Conservation (phyloP, 2,888 invertebrate genomes). For the Taenaris catops region DNA sequence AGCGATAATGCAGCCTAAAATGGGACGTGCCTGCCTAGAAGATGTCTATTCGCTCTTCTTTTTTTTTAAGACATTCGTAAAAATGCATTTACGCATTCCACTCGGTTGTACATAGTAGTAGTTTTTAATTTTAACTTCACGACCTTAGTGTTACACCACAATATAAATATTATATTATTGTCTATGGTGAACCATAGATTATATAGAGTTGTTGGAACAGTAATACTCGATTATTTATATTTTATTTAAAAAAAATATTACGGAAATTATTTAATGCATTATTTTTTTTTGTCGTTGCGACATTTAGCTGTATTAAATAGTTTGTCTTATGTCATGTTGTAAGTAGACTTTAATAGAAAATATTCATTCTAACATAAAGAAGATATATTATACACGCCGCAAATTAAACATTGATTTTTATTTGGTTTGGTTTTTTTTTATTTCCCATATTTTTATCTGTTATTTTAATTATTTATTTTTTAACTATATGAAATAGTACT, state of each 20-base stretch:
- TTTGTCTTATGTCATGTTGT: constrained; percentile 61
- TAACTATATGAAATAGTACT: constrained; percentile 9
- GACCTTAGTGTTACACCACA: constrained; percentile 45
- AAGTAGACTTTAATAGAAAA: constrained; percentile 66
- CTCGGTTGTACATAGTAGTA: no score
- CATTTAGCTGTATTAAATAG: constrained; percentile 47
- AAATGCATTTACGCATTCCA: no score
- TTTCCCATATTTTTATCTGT: no score
- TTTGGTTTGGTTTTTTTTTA: constrained; percentile 39
- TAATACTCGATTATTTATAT: constrained; percentile 77
- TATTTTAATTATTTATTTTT: constrained; percentile 33
- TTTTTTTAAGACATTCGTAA: no score
- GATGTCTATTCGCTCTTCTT: no score
- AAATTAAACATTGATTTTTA: constrained; percentile 73
- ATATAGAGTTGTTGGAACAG: constrained; percentile 67
- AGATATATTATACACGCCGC: constrained; percentile 65
- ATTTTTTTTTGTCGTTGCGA: constrained; percentile 69
- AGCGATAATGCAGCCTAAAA: no score
- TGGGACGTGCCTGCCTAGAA: no score
- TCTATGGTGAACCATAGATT: constrained; percentile 69
- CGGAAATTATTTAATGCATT: constrained; percentile 55
- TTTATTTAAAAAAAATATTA: constrained; percentile 68
- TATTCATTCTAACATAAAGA: constrained; percentile 59
- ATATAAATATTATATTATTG: constrained; percentile 47
- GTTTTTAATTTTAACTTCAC: constrained; percentile 34